These are phyloP conservation scores for Sibirionetta formosa DNA, from an alignment of 2,797 vertebrate genomes.

Conservation along the genomic window DNA sequence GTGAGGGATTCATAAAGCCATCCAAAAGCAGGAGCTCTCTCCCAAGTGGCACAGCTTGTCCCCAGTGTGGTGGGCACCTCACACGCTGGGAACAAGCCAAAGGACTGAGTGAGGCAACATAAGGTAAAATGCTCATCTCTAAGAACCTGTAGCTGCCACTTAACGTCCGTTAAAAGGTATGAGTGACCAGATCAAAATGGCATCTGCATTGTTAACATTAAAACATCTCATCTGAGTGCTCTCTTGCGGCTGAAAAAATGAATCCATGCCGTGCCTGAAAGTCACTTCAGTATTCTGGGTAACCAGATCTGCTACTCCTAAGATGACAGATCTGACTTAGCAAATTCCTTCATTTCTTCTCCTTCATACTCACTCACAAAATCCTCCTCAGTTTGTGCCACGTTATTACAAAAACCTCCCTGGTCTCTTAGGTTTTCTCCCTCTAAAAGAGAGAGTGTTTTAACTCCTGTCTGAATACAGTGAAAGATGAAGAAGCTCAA, in stretches of 20 bases:
- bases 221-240: neutral
- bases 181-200: neutral
- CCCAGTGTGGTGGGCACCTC: neutral
- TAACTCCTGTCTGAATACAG: neutral
- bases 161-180: neutral
- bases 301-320: neutral
- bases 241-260: neutral
- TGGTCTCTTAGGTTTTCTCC: neutral
- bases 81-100: neutral
- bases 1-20: neutral
- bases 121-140: neutral
- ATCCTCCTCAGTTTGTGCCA: neutral
- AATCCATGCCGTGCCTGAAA: neutral
- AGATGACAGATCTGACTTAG: neutral
- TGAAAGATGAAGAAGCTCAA: neutral
- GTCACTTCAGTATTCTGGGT: neutral
- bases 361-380: neutral
- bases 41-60: neutral
- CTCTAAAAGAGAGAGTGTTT: neutral
- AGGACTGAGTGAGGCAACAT: neutral
- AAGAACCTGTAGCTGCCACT: neutral
- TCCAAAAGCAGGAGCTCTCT: neutral
- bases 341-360: neutral
- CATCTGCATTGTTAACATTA: neutral
- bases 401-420: neutral